phyloP scores from a whole-genome alignment of 2,797 vertebrate species.

The Acomys russatus region DNA sequence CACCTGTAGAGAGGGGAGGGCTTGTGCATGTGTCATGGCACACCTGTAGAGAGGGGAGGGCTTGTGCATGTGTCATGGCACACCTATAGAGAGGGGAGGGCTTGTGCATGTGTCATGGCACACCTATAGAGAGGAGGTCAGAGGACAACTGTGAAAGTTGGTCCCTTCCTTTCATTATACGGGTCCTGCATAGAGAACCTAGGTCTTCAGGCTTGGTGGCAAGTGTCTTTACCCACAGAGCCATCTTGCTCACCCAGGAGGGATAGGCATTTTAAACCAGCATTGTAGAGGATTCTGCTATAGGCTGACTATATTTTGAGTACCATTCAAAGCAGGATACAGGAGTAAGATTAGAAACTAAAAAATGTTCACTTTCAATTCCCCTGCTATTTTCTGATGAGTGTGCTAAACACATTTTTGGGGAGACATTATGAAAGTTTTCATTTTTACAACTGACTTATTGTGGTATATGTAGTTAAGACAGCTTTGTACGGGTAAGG shows the following conservation, averaged over 20 bases:
- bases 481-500: conserved; percentile 39
- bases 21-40: too few relatives aligned
- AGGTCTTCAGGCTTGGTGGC: background rate
- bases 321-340: conserved; percentile 21
- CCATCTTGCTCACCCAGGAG: background rate
- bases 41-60: background rate
- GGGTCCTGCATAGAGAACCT: background rate
- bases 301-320: conserved; percentile 3
- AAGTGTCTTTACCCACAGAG: background rate
- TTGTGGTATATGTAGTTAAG: background rate
- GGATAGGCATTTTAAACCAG: conserved; percentile 22
- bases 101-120: too few relatives aligned
- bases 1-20: background rate
- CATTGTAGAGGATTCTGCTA: background rate
- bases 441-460: background rate
- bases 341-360: conserved; percentile 3
- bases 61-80: too few relatives aligned
- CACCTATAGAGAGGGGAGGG: too few relatives aligned
- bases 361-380: conserved; percentile 50
- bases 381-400: conserved; percentile 41
- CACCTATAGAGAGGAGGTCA: too few relatives aligned
- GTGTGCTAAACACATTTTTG: background rate
- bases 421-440: background rate
- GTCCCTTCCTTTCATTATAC: background rate
- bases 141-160: background rate